Conservation (phyloP, 2,888 invertebrate species). For the Monochamus alternatus region DNA sequence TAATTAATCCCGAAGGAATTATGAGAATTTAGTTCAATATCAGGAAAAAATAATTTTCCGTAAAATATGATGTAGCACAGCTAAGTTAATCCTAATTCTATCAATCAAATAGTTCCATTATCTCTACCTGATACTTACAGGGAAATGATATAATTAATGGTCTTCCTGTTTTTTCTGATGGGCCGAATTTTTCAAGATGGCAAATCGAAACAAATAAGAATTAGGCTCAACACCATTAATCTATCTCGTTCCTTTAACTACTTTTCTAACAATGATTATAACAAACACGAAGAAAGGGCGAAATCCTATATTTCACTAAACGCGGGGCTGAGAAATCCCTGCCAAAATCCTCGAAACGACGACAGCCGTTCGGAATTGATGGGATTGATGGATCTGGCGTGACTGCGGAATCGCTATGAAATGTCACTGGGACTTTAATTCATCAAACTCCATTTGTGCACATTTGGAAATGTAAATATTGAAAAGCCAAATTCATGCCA, state of each 20-base stretch:
- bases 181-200: slow-evolving; percentile 31
- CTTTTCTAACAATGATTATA: slow-evolving; percentile 37
- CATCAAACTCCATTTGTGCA: slow-evolving; percentile 48
- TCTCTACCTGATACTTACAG: too few relatives aligned
- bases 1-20: too few relatives aligned
- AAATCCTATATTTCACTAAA: slow-evolving; percentile 31
- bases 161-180: neutral
- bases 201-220: slow-evolving; percentile 36
- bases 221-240: slow-evolving; percentile 35
- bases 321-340: slow-evolving; percentile 24
- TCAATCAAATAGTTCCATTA: too few relatives aligned
- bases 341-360: slow-evolving; percentile 31
- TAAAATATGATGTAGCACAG: too few relatives aligned
- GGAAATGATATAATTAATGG: slow-evolving; percentile 23
- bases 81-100: too few relatives aligned
- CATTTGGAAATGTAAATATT: slow-evolving; percentile 50
- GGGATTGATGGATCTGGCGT: slow-evolving; percentile 50
- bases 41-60: too few relatives aligned
- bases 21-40: too few relatives aligned
- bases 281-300: slow-evolving; percentile 34
- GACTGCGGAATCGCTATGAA: slow-evolving; percentile 32
- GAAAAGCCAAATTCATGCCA: slow-evolving; percentile 45
- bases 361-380: slow-evolving; percentile 31
- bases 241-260: slow-evolving; percentile 34
- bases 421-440: slow-evolving; percentile 52